phyloP scores from a whole-genome alignment of 1,140 invertebrate species.

The Zaprionus capensis region DNA sequence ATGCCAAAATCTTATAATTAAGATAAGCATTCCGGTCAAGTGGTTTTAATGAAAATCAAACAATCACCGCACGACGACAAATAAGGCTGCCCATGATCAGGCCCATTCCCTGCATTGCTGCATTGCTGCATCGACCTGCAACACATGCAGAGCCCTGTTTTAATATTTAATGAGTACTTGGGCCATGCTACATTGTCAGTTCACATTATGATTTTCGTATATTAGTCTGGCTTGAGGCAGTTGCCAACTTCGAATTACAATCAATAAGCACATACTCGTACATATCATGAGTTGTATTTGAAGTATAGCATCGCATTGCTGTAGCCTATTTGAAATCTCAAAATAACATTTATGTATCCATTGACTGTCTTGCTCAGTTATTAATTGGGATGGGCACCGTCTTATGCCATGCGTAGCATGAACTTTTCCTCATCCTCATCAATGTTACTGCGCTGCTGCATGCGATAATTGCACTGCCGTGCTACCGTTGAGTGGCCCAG shows the following conservation, averaged over 20 bases:
- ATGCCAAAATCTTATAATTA: conserved; percentile 78
- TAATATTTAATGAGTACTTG: conserved; percentile 63
- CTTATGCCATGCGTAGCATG: conserved; percentile 14
- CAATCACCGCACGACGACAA: conserved; percentile 49
- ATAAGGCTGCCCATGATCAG: background rate
- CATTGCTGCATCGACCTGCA: conserved; percentile 3
- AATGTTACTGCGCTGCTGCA: conserved; percentile 36
- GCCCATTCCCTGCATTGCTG: background rate
- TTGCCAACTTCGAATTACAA: background rate
- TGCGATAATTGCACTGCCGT: conserved; percentile 51
- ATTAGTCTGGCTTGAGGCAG: background rate
- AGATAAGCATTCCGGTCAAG: conserved; percentile 69
- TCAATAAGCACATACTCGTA: background rate
- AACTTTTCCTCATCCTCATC: background rate
- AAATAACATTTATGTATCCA: background rate
- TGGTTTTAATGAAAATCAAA: conserved; percentile 81
- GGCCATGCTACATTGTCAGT: conserved; percentile 8
- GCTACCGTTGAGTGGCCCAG: background rate
- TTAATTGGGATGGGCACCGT: background rate
- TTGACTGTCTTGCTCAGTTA: background rate
- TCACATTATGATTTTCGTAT: conserved; percentile 39
- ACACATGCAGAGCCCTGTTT: conserved; percentile 11
- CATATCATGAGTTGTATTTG: background rate
- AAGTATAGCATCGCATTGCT: too few species aligned
- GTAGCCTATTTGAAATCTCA: too few species aligned